Percentiles rank a stretch among this genome's conserved stretches.
Evolutionary conservation across 2,113 vertebrate genomes (phyloP).

Genomic region (Verasper variegatus): DNA sequence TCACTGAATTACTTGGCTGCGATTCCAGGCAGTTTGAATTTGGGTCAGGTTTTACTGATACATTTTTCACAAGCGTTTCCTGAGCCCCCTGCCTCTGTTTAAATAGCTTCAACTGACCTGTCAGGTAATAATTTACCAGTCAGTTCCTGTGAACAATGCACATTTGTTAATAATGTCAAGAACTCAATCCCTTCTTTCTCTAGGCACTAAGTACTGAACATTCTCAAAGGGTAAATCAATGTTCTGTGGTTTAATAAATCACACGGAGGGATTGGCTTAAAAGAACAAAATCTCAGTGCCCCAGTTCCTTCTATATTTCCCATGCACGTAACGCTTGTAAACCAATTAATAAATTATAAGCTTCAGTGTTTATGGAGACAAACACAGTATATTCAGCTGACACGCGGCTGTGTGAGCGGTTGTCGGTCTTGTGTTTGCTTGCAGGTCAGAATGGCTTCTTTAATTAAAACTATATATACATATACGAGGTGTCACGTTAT

Average conservation of each 20-base stretch:
- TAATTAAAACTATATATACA: background rate
- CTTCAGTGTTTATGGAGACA: slow-evolving; percentile 8
- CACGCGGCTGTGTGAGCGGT: background rate
- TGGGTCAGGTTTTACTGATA: slow-evolving; percentile 28
- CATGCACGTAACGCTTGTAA: slow-evolving; percentile 12
- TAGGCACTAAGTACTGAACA: slow-evolving; percentile 32
- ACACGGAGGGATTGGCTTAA: slow-evolving; percentile 26
- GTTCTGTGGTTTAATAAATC: slow-evolving; percentile 35
- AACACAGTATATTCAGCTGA: background rate
- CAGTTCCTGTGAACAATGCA: slow-evolving; percentile 31
- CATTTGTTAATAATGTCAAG: slow-evolving; percentile 50
- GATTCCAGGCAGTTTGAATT: slow-evolving; percentile 27
- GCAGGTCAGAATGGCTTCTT: background rate
- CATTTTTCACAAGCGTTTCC: slow-evolving; percentile 23
- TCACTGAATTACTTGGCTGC: slow-evolving; percentile 41
- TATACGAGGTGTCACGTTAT: too few species aligned
- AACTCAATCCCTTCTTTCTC: slow-evolving; percentile 38
- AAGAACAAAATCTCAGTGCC: slow-evolving; percentile 15
- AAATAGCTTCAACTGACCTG: slow-evolving; percentile 23
- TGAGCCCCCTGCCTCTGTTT: slow-evolving; percentile 1
- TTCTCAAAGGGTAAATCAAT: slow-evolving; percentile 34
- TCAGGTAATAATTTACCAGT: slow-evolving; percentile 32
- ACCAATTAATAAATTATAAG: slow-evolving; percentile 15
- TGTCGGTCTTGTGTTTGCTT: background rate
- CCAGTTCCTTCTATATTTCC: background rate